Conservation (phyloP, 1,140 invertebrate species). For the Pteromalus puparum region DNA sequence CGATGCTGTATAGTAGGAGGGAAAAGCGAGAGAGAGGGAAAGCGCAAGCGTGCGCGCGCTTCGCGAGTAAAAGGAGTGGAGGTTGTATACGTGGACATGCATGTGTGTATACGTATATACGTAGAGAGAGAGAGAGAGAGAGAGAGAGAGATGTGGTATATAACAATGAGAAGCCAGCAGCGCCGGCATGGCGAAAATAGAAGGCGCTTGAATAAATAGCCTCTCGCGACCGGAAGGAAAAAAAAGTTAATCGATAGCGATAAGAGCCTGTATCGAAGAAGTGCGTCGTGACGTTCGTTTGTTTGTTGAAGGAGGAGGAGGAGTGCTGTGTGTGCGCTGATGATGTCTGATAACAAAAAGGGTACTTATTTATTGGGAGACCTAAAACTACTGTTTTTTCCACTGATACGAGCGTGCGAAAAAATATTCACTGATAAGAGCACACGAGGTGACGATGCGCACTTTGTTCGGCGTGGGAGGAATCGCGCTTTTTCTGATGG, state of each 20-base stretch:
- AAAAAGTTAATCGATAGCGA: constrained; percentile 21
- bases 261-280: not conserved
- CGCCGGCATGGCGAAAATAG: not conserved
- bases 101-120: not conserved
- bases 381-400: not conserved
- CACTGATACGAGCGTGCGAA: too few relatives aligned
- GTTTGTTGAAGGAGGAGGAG: not conserved
- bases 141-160: constrained; percentile 24
- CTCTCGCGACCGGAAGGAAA: not conserved
- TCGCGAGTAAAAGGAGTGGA: not conserved
- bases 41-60: constrained; percentile 10
- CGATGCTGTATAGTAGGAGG: not conserved
- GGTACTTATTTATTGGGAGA: not conserved
- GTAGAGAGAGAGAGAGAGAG: too few relatives aligned
- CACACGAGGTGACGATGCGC: too few relatives aligned
- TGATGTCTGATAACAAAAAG: not conserved
- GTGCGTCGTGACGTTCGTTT: not conserved
- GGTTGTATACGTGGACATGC: not conserved
- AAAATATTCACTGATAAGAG: not conserved
- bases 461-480: too few relatives aligned
- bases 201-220: not conserved
- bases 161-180: not conserved
- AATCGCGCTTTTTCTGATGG: too few relatives aligned
- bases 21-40: not conserved
- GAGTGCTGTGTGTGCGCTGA: not conserved